Evolutionary conservation across 1,140 invertebrate genomes (phyloP).

Genomic region (Zaprionus tsacasi): DNA sequence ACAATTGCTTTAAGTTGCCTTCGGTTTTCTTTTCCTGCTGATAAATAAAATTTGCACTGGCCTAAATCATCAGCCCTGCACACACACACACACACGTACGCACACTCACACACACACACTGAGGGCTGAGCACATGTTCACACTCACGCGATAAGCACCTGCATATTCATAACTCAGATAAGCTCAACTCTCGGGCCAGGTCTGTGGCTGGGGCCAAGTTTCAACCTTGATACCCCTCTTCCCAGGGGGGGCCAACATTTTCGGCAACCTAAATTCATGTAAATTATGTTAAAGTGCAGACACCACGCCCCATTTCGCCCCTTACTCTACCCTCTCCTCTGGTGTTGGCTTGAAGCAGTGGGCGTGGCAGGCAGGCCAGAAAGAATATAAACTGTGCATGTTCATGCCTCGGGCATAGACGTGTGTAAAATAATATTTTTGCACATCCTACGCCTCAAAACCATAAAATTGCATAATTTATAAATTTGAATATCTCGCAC

Average conservation of each 20-base stretch:
- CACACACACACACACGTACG: background rate
- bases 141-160: conserved; percentile 66
- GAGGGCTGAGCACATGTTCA: conserved; percentile 16
- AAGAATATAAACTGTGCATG: conserved; percentile 37
- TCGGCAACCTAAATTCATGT: conserved; percentile 67
- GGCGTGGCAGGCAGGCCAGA: conserved; percentile 7
- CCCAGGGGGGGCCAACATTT: conserved; percentile 29
- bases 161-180: conserved; percentile 81
- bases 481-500: conserved; percentile 75
- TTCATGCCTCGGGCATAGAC: conserved; percentile 57
- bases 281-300: conserved; percentile 76
- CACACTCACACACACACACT: background rate
- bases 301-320: background rate
- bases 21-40: conserved; percentile 16
- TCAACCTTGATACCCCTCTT: conserved; percentile 50
- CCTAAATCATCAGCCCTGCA: conserved; percentile 56
- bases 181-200: conserved; percentile 44
- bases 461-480: conserved; percentile 81
- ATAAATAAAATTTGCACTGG: conserved; percentile 71
- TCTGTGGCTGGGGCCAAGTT: conserved; percentile 37
- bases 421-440: conserved; percentile 81
- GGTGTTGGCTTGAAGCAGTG: conserved; percentile 2
- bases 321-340: background rate
- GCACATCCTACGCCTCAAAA: conserved; percentile 71
- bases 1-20: conserved; percentile 19